Conservation (phyloP, 2,888 invertebrate species). For the Coelopa pilipes region DNA sequence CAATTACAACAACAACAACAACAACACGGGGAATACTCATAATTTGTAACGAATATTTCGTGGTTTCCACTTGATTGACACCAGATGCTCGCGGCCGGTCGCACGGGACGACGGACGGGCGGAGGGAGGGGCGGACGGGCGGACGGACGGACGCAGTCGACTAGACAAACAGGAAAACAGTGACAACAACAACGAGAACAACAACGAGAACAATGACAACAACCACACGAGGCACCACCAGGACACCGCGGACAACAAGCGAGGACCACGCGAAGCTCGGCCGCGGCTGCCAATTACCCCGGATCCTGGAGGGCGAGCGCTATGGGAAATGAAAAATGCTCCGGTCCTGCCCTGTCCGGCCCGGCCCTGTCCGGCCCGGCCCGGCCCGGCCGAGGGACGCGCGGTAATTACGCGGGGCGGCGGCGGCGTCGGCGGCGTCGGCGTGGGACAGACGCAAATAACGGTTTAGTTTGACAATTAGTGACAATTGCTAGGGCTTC, state of each 20-base stretch:
- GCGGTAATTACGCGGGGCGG: not conserved
- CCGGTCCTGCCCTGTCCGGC: too few relatives aligned
- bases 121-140: conserved; percentile 25
- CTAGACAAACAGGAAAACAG: not conserved
- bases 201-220: not conserved
- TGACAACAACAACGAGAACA: not conserved
- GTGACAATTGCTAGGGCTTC: conserved; percentile 20
- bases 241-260: too few relatives aligned
- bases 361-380: too few relatives aligned
- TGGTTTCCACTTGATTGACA: conserved; percentile 49
- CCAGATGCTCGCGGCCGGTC: conserved; percentile 41
- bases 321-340: conserved; percentile 1
- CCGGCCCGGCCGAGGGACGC: too few relatives aligned
- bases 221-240: too few relatives aligned
- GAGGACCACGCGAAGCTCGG: not conserved
- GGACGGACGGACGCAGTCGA: not conserved
- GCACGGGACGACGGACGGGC: conserved; percentile 39
- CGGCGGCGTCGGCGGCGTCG: not conserved
- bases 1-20: not conserved
- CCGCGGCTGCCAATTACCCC: conserved; percentile 18
- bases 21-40: conserved; percentile 1
- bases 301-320: not conserved
- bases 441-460: conserved; percentile 29
- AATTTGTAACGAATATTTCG: conserved; percentile 38
- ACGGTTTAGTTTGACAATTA: conserved; percentile 27